A percentile compares a stretch with the other conserved stretches of the same genome.
phyloP scores from a whole-genome alignment of 2,888 invertebrate species.

The Hydraecia micacea region DNA sequence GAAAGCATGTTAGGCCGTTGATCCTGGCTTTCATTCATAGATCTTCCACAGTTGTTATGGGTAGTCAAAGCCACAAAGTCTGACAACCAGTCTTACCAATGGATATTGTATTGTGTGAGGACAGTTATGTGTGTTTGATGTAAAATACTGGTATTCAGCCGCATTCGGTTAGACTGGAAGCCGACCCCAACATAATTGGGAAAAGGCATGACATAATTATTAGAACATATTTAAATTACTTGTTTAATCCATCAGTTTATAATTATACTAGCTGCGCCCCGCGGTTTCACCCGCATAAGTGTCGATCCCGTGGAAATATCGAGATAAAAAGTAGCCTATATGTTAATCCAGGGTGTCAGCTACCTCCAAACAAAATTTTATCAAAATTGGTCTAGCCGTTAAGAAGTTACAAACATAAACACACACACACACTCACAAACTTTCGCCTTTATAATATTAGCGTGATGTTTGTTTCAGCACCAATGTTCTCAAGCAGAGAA shows the following conservation, averaged over 20 bases:
- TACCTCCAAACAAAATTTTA: too few species aligned
- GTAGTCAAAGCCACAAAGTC: neutral
- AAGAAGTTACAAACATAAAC: too few species aligned
- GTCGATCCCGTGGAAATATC: too few species aligned
- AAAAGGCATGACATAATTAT: neutral
- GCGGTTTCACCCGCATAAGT: too few species aligned
- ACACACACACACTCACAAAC: too few species aligned
- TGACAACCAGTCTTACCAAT: too few species aligned
- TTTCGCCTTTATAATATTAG: too few species aligned
- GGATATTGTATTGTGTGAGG: too few species aligned
- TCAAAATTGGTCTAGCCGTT: too few species aligned
- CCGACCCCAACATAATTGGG: neutral
- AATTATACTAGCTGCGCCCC: too few species aligned
- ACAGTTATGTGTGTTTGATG: neutral
- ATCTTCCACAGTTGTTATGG: neutral
- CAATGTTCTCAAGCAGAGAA: slow-evolving; percentile 79
- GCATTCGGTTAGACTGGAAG: neutral
- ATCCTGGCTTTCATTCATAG: neutral
- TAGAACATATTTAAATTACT: neutral
- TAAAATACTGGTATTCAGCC: neutral
- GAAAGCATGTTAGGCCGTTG: neutral
- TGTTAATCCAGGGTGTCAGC: too few species aligned
- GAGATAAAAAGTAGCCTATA: too few species aligned
- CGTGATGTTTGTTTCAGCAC: slow-evolving; percentile 72
- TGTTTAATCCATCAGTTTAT: neutral